These are phyloP conservation scores for Oryzias curvinotus DNA, from an alignment of 2,113 vertebrate species.

Conservation along the genomic window DNA sequence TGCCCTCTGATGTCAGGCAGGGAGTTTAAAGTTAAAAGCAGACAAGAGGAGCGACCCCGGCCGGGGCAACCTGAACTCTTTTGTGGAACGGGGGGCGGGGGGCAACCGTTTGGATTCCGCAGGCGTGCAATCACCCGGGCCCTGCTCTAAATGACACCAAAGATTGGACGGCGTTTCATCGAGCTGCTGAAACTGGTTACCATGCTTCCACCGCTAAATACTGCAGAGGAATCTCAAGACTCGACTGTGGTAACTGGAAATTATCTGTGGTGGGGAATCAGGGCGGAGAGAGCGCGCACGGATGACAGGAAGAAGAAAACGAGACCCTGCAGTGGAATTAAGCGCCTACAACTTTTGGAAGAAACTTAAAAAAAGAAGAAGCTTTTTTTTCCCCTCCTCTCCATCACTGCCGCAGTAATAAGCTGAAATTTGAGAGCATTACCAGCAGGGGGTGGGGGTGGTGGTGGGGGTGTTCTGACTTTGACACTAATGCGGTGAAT, in stretches of 20 bases:
- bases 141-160: slow-evolving; percentile 42
- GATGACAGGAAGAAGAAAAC: not conserved
- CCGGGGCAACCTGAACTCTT: slow-evolving; percentile 43
- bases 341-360: slow-evolving; percentile 49
- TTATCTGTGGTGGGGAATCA: slow-evolving; percentile 55
- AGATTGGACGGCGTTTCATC: slow-evolving; percentile 61
- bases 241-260: slow-evolving; percentile 53
- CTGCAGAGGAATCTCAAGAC: slow-evolving; percentile 60
- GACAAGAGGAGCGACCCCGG: slow-evolving; percentile 9
- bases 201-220: slow-evolving; percentile 52
- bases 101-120: slow-evolving; percentile 71
- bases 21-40: slow-evolving; percentile 32
- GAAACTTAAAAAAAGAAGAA: slow-evolving; percentile 12
- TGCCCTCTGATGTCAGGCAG: slow-evolving; percentile 30
- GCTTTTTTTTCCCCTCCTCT: not conserved
- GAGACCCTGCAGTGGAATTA: slow-evolving; percentile 23
- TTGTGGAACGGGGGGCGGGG: slow-evolving; percentile 58
- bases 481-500: slow-evolving; percentile 7
- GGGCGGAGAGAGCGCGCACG: slow-evolving; percentile 6
- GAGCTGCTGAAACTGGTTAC: slow-evolving; percentile 55
- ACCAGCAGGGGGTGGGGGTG: not conserved
- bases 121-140: slow-evolving; percentile 62
- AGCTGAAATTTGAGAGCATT: slow-evolving; percentile 7
- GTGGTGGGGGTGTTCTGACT: slow-evolving; percentile 4
- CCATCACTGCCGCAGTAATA: slow-evolving; percentile 7